These are phyloP conservation scores for Notoglanidium macrostoma DNA, from an alignment of 2,797 vertebrate species.

Conservation along the genomic window DNA sequence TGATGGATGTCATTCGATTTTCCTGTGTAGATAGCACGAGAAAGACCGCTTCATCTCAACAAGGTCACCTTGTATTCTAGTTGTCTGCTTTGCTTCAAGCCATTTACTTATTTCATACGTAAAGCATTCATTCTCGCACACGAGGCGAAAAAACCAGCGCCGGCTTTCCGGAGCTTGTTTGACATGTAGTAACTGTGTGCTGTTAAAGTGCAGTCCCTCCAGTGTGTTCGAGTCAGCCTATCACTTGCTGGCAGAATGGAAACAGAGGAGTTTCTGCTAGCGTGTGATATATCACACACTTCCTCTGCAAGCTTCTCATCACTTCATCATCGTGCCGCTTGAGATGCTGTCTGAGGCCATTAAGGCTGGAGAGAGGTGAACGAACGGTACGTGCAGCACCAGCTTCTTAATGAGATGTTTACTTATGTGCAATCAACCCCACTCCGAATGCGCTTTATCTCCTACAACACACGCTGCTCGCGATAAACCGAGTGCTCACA, in stretches of 20 bases:
- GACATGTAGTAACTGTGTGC: conserved; percentile 18
- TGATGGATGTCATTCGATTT: conserved; percentile 57
- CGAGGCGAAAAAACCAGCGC: background rate
- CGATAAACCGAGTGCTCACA: background rate
- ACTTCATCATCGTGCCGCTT: conserved; percentile 37
- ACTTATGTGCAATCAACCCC: conserved; percentile 22
- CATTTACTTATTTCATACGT: background rate
- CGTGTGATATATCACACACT: conserved; percentile 29
- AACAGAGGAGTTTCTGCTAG: conserved; percentile 25
- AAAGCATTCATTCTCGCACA: background rate
- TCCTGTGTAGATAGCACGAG: conserved; percentile 51
- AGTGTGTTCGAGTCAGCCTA: conserved; percentile 36
- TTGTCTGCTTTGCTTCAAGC: background rate
- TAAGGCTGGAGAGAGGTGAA: conserved; percentile 36
- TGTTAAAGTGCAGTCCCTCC: conserved; percentile 42
- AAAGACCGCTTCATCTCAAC: conserved; percentile 16
- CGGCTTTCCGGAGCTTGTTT: background rate
- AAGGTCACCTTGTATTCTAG: conserved; percentile 25
- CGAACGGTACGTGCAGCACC: conserved; percentile 29
- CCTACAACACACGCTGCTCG: background rate
- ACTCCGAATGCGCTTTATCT: conserved; percentile 37
- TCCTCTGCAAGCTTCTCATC: conserved; percentile 38
- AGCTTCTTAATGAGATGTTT: conserved; percentile 56
- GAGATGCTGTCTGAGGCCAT: conserved; percentile 34
- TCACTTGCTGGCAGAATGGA: conserved; percentile 34